Conservation (phyloP, 2,797 vertebrate species). For the Steatocranus sp. region DNA sequence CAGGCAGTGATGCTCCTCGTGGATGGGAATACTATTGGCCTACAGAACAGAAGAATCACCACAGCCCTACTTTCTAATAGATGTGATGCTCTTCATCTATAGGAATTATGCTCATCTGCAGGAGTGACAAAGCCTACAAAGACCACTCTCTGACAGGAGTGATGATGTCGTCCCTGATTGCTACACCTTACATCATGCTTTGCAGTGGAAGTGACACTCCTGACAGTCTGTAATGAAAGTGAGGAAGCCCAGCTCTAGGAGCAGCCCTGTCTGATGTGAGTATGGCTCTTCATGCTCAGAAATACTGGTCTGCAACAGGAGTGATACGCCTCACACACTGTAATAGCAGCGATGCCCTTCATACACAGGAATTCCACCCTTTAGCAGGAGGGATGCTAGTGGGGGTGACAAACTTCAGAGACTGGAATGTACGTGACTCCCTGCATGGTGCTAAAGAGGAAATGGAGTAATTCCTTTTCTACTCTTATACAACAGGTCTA, state of each 20-base stretch:
- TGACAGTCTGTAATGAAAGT: background rate
- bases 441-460: background rate
- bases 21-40: background rate
- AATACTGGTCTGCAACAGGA: background rate
- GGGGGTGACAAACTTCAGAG: background rate
- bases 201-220: background rate
- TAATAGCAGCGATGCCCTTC: background rate
- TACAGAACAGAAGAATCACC: background rate
- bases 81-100: background rate
- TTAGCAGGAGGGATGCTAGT: background rate
- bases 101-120: background rate
- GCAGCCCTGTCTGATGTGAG: background rate
- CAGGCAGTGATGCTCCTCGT: background rate
- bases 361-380: background rate
- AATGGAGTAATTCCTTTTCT: background rate
- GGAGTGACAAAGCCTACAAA: background rate
- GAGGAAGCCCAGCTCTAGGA: background rate
- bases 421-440: background rate
- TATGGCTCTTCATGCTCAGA: background rate
- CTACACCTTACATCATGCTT: background rate
- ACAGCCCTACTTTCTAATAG: background rate
- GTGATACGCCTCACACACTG: rapidly evolving
- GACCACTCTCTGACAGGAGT: background rate
- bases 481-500: background rate
- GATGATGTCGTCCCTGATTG: background rate